A percentile compares a stretch with the other conserved stretches of the same genome.
These are phyloP conservation scores for Archocentrus centrarchus DNA, from an alignment of 2,113 vertebrate species.

Conservation along the genomic window DNA sequence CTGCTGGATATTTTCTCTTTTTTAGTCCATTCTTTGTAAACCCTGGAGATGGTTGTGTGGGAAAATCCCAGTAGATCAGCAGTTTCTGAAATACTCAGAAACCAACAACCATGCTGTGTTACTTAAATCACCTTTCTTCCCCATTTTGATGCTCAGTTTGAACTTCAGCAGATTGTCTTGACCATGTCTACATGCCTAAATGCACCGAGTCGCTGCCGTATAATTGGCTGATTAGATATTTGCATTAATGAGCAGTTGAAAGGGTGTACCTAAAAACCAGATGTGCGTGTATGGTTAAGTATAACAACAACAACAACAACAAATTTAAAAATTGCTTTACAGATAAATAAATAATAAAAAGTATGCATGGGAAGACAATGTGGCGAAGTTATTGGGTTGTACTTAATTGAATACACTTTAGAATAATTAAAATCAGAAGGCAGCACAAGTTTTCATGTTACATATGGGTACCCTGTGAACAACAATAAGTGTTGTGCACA, in stretches of 20 bases:
- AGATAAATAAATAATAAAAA: background rate
- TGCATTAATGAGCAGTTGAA: background rate
- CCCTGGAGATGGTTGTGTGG: background rate
- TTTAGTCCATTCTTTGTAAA: background rate
- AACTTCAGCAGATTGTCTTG: background rate
- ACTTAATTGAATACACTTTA: constrained; percentile 4
- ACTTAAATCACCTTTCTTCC: fast-evolving
- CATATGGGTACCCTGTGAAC: background rate
- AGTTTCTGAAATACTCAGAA: background rate
- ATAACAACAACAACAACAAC: background rate
- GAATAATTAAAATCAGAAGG: background rate
- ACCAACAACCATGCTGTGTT: background rate
- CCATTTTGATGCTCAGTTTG: background rate
- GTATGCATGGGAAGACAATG: background rate
- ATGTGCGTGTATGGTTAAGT: background rate
- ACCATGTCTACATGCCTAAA: background rate
- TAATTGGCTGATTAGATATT: background rate
- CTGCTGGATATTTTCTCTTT: background rate
- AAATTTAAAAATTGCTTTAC: background rate
- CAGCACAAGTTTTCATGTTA: background rate
- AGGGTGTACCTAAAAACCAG: background rate
- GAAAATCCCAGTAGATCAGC: background rate
- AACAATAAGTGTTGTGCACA: constrained; percentile 7
- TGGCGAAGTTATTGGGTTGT: background rate
- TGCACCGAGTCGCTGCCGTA: background rate